phyloP scores from a whole-genome alignment of 2,797 vertebrate species.

The Myiothlypis coronata region DNA sequence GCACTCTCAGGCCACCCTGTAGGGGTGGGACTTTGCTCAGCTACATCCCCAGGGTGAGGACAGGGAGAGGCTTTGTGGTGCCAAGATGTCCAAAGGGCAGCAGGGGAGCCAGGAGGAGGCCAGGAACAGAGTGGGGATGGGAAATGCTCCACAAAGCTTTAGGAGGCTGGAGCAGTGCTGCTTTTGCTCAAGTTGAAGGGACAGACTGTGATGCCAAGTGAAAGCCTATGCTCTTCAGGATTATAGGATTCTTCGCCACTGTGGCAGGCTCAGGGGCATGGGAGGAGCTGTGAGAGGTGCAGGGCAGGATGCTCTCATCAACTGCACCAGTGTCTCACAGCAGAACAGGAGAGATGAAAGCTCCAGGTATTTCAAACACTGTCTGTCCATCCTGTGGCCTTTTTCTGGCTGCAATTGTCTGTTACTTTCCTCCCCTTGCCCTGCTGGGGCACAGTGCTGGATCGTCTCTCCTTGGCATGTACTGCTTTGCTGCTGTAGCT shows the following conservation, averaged over 20 bases:
- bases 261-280: neutral
- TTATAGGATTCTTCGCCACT: neutral
- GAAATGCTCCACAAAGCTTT: neutral
- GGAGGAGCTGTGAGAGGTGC: neutral
- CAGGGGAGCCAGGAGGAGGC: neutral
- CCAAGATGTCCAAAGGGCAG: neutral
- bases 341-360: neutral
- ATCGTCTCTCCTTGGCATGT: neutral
- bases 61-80: neutral
- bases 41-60: neutral
- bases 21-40: conserved; percentile 25
- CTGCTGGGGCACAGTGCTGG: neutral
- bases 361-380: neutral
- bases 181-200: neutral
- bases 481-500: neutral
- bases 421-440: neutral
- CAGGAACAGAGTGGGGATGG: neutral
- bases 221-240: neutral
- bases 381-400: neutral
- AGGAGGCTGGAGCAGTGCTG: neutral
- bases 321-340: neutral
- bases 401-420: neutral
- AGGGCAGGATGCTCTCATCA: neutral
- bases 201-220: neutral
- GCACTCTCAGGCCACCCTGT: neutral